Percentiles rank a stretch among this genome's conserved stretches.
Conservation (phyloP, 2,113 vertebrate species). For the Nesogale talazaci region DNA sequence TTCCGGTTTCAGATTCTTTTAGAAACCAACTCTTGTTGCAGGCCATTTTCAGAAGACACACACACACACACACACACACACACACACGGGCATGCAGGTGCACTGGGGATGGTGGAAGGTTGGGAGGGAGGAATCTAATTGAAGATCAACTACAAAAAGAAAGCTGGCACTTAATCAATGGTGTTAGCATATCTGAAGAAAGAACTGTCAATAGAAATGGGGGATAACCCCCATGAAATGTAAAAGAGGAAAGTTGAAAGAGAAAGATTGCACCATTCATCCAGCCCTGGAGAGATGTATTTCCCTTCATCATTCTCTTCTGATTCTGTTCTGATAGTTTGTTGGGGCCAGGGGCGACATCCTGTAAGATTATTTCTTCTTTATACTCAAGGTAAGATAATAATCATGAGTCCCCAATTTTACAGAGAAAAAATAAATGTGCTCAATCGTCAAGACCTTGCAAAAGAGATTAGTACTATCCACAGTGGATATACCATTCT, state of each 20-base stretch:
- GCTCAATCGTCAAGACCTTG: neutral
- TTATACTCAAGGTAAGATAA: neutral
- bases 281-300: neutral
- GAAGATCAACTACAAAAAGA: constrained; percentile 21
- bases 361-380: neutral
- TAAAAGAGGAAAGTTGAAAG: neutral
- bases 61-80: too few species aligned
- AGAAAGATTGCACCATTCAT: neutral
- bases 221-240: neutral
- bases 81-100: too few species aligned
- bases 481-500: neutral
- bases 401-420: neutral
- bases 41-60: constrained; percentile 13
- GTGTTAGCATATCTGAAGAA: constrained; percentile 40
- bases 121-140: neutral
- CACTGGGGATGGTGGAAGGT: too few species aligned
- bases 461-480: too few species aligned
- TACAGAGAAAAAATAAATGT: neutral
- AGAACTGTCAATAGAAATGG: neutral
- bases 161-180: constrained; percentile 34
- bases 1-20: neutral
- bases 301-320: neutral
- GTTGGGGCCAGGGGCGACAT: neutral
- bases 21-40: neutral
- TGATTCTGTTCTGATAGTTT: neutral